Evolutionary conservation across 1,140 invertebrate species (phyloP).

Genomic region (Magallana angulata): DNA sequence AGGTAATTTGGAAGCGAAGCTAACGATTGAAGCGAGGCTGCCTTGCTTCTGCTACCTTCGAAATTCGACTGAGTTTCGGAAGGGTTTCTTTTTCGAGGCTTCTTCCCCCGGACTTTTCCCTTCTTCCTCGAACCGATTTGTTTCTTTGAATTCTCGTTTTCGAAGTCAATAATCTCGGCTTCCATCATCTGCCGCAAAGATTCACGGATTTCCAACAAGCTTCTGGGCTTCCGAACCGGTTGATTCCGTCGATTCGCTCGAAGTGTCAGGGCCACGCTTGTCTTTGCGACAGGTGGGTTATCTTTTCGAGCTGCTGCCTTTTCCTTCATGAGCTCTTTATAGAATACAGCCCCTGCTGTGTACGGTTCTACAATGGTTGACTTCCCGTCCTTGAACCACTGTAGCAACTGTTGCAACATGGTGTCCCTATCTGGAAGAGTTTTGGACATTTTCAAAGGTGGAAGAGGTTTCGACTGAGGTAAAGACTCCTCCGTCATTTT

Average conservation of each 20-base stretch:
- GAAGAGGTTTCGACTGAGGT: slow-evolving; percentile 62
- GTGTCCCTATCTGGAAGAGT: slow-evolving; percentile 65
- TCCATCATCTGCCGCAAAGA: slow-evolving; percentile 72
- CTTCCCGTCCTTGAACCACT: slow-evolving; percentile 68
- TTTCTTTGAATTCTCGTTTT: slow-evolving; percentile 34
- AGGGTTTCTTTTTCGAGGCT: not conserved
- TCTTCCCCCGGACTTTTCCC: slow-evolving; percentile 27
- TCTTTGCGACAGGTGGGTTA: slow-evolving; percentile 36
- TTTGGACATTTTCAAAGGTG: slow-evolving; percentile 70
- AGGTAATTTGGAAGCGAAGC: not conserved
- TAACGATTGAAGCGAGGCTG: slow-evolving; percentile 7
- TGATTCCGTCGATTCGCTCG: slow-evolving; percentile 49
- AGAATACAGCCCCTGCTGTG: slow-evolving; percentile 69
- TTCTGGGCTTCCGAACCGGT: slow-evolving; percentile 61
- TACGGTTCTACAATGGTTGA: slow-evolving; percentile 62
- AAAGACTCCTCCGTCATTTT: slow-evolving; percentile 68
- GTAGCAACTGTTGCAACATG: slow-evolving; percentile 69
- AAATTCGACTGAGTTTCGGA: slow-evolving; percentile 16
- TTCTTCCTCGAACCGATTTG: slow-evolving; percentile 36
- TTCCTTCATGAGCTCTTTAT: slow-evolving; percentile 74
- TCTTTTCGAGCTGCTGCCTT: slow-evolving; percentile 66
- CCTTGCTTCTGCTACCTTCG: slow-evolving; percentile 18
- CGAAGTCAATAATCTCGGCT: slow-evolving; percentile 62
- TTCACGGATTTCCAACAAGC: slow-evolving; percentile 71
- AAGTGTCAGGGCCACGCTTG: slow-evolving; percentile 41